Evolutionary conservation across 37 sponge, comb jelly and placozoan genomes (phyloP), one percentile per base, ranked within the genome.

Genomic region (Chondrosia reniformis): DNA sequence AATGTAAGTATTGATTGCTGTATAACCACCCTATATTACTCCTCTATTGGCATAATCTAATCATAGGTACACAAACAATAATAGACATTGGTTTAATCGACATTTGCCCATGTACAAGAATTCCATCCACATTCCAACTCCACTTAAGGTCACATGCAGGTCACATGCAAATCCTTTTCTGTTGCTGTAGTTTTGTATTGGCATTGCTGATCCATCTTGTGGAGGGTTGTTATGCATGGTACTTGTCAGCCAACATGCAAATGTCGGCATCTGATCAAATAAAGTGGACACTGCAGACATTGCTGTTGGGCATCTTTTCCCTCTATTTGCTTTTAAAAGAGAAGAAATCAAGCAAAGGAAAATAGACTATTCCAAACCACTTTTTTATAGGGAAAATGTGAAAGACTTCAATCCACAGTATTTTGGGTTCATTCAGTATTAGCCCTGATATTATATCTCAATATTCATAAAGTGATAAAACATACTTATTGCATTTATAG

Each of bases 221-320:
- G 1, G 72, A 69, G 44, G 72, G 40, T 21, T 69, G 72, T 41
- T 41, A 43, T 1, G 41, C 72, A 1, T 69, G 72, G 72, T 22
- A 12, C 36, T 22, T 69, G 17, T 73, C 17, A 39, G 46, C 71
- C 61, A 45, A 78, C 9, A 41, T 76, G 28, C 76, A 76, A 21
- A 46, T 83, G 13, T 36, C 46, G 4, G 21, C 46, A 19, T 31
- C 22, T 25, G 89, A 88, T 36, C 55, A 41, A 34, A 0, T 80
- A 10, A 62, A 74, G 69, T 88, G 89, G 89, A 55, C 55, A 1
- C 22, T 67, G 45, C 89, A 88, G 45, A 80, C 84, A 15, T 17
- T 64, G 3, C 1, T 83, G 22, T 56, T 88, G 21, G 89, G 89
- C 6, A 80, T 76, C 74, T 65, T 78, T 1, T 88, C 89, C 3